Percentiles rank a stretch among this genome's conserved stretches.
Evolutionary conservation across 1,140 invertebrate species (phyloP).

Genomic region (Agrypnia vestita): DNA sequence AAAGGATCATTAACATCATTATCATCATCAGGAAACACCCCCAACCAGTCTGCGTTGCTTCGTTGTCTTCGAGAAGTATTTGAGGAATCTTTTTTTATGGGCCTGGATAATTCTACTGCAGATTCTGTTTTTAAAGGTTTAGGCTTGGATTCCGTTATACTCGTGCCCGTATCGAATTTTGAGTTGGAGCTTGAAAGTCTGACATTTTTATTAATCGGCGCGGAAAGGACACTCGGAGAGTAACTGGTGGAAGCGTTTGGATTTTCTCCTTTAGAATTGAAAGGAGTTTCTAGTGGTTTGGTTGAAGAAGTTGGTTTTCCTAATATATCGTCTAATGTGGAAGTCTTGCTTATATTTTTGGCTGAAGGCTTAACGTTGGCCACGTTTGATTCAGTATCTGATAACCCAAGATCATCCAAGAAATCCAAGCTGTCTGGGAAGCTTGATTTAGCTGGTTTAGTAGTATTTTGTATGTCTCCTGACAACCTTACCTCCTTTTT

Average conservation of each 20-base stretch:
- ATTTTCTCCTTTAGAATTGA: slow-evolving; percentile 17
- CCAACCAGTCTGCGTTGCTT: slow-evolving; percentile 56
- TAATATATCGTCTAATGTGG: slow-evolving; percentile 49
- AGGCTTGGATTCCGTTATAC: neutral
- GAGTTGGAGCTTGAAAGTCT: slow-evolving; percentile 29
- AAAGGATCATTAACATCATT: slow-evolving; percentile 32
- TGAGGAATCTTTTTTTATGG: slow-evolving; percentile 13
- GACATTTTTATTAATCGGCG: slow-evolving; percentile 19
- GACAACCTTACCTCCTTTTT: neutral
- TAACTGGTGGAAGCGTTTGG: slow-evolving; percentile 28
- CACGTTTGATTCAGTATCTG: slow-evolving; percentile 39
- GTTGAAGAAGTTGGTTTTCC: slow-evolving; percentile 42
- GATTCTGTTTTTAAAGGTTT: slow-evolving; percentile 44
- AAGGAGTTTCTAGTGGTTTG: slow-evolving; percentile 20
- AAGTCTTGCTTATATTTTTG: slow-evolving; percentile 34
- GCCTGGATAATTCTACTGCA: slow-evolving; percentile 21
- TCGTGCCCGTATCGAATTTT: slow-evolving; percentile 21
- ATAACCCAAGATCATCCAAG: slow-evolving; percentile 53
- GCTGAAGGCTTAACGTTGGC: neutral
- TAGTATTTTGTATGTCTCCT: neutral
- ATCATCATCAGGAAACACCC: slow-evolving; percentile 47
- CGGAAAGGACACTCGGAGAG: slow-evolving; percentile 13
- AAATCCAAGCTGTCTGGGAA: slow-evolving; percentile 49
- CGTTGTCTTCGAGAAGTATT: slow-evolving; percentile 46
- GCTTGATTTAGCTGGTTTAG: slow-evolving; percentile 33